A percentile compares a stretch with the other conserved stretches of the same genome.
Conservation (phyloP, 2,888 invertebrate genomes). For the Meandrusa payeni region DNA sequence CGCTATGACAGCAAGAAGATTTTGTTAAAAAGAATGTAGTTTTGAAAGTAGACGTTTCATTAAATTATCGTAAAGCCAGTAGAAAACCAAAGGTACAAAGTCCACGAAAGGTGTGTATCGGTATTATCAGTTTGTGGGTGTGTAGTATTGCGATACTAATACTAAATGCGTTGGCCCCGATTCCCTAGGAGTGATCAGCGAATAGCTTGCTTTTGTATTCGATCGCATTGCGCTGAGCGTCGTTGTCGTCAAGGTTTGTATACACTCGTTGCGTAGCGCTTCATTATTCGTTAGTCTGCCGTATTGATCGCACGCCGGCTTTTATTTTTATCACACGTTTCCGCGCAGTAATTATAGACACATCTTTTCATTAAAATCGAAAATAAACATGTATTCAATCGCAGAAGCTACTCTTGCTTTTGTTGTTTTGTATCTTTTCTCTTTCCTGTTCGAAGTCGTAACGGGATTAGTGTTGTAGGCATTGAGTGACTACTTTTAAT, state of each 20-base stretch:
- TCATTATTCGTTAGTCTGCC: slow-evolving; percentile 56
- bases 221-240: slow-evolving; percentile 6
- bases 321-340: slow-evolving; percentile 18
- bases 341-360: slow-evolving; percentile 28
- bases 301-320: slow-evolving; percentile 52
- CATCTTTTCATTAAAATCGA: slow-evolving; percentile 35
- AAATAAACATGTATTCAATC: slow-evolving; percentile 69
- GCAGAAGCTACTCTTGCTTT: slow-evolving; percentile 74
- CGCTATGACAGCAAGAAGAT: too few relatives aligned
- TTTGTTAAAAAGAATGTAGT: too few relatives aligned
- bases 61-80: too few relatives aligned
- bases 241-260: slow-evolving; percentile 21
- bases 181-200: neutral
- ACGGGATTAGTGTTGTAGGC: slow-evolving; percentile 64
- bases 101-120: slow-evolving; percentile 26
- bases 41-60: too few relatives aligned
- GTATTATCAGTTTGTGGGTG: slow-evolving; percentile 33
- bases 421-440: slow-evolving; percentile 68
- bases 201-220: slow-evolving; percentile 1
- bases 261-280: slow-evolving; percentile 22
- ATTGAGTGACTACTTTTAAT: slow-evolving; percentile 34
- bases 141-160: slow-evolving; percentile 26
- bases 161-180: slow-evolving; percentile 18
- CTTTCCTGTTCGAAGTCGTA: slow-evolving; percentile 71
- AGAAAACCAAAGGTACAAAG: slow-evolving; percentile 19